A percentile compares a stretch with the other conserved stretches of the same genome.
Conservation (phyloP, 2,113 vertebrate genomes). For the Cichladusa arquata region DNA sequence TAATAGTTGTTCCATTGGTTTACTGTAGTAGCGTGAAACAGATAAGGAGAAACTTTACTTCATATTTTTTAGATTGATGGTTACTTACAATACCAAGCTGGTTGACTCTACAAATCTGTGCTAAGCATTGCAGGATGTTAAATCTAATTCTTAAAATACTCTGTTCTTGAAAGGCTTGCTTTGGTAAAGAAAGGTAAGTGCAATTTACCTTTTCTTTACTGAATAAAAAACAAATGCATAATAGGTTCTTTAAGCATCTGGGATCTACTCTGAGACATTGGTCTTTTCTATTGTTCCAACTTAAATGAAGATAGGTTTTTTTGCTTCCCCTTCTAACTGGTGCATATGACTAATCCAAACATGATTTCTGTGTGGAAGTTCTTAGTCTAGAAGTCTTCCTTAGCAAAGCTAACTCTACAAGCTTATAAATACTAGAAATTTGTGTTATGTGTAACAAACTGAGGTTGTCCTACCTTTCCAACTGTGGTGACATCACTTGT, state of each 20-base stretch:
- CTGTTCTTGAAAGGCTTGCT: constrained; percentile 46
- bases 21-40: background rate
- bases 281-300: background rate
- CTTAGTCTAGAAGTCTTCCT: background rate
- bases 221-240: background rate
- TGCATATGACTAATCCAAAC: background rate
- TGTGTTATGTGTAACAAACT: background rate
- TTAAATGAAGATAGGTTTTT: background rate
- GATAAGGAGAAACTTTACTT: background rate
- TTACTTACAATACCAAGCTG: background rate
- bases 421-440: background rate
- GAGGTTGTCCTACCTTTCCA: background rate
- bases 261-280: background rate
- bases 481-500: background rate
- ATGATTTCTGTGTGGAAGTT: background rate
- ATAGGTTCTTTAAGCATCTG: background rate
- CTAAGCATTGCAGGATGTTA: constrained; percentile 12
- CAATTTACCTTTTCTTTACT: constrained; percentile 40
- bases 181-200: constrained; percentile 51
- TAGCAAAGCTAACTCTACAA: background rate
- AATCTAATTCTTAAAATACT: constrained; percentile 23
- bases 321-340: background rate
- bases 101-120: background rate
- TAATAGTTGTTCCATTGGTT: background rate
- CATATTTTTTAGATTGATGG: background rate